Base-by-base conservation (phyloP, 2,888 invertebrate genomes). In the Drosophila bunnanda region DNA sequence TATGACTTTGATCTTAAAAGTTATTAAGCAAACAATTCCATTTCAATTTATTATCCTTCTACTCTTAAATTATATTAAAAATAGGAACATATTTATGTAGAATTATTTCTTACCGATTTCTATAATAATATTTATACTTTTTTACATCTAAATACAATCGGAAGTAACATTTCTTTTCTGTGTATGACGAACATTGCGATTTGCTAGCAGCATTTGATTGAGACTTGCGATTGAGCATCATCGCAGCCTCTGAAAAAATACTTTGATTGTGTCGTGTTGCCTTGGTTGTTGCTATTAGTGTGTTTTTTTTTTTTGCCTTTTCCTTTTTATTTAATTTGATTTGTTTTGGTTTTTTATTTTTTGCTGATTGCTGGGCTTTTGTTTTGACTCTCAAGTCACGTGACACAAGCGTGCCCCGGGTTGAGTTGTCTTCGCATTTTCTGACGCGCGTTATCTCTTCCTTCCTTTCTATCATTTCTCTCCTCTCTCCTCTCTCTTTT, bases 321-420 rank as follows among this genome's bases (percentile, higher is more conserved):
- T 4, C 17, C 55, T 20, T 41, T 30, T 30, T 20, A 22, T 54
- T 39, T 39, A 30, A 38, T 54, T 39, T 59, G 30, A 39, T 58
- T 59, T 32, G 50, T 54, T 44, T 32, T 36, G 30, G 22, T 43
- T 39, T 17, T 38, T 43, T 43, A 20, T 41, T 44, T 56, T n/a
- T 44, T 20, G 57, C 39, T 58, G 59, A 59, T 62, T 64, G 46
- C 62, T 48, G 43, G 30, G 48, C 60, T 64, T 64, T 54, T 66
- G 65, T 66, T 64, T 43, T 65, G 64, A 65, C 36, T 50, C 65
- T 43, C 38, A 67, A 55, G 66, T 67, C 66, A 67, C 66, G 66
- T 67, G 66, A 67, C 22, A 20, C 6, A 55, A 65, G 66, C 66
- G 66, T 67, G 66, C 66, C 55, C 28, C 36, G 2, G 32, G n/a